phyloP scores from a whole-genome alignment of 1,140 invertebrate genomes.

The Zophobas atratus region DNA sequence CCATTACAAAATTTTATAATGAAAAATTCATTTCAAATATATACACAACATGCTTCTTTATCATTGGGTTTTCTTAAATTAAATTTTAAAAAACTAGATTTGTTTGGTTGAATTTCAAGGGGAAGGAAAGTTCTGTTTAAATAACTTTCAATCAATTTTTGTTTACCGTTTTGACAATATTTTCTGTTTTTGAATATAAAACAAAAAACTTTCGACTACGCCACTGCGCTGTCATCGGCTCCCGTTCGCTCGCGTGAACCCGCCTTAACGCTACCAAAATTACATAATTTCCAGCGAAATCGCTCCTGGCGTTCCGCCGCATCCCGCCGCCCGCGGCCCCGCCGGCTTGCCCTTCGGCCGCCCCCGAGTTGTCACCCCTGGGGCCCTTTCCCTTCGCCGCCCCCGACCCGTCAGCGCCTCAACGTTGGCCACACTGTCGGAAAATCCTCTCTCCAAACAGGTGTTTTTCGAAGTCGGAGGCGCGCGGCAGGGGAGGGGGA shows the following conservation, averaged over 20 bases:
- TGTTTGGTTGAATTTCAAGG: too few relatives aligned
- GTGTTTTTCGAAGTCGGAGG: conserved; percentile 75
- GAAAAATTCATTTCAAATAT: too few relatives aligned
- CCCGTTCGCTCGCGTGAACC: conserved; percentile 37
- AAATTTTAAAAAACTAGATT: background rate
- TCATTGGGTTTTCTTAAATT: too few relatives aligned
- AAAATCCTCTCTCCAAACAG: conserved; percentile 77
- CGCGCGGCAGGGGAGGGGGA: conserved; percentile 59
- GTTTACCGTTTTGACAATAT: background rate
- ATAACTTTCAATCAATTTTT: background rate
- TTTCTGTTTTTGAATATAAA: background rate
- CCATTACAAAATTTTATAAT: too few relatives aligned
- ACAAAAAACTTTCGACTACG: background rate
- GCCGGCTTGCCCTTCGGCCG: background rate
- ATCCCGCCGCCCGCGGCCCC: conserved; percentile 11
- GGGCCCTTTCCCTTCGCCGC: background rate
- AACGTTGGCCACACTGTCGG: conserved; percentile 73
- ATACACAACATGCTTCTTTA: too few relatives aligned
- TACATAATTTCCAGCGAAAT: conserved; percentile 42
- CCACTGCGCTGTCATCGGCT: conserved; percentile 2
- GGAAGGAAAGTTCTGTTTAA: too few relatives aligned
- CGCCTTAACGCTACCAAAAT: conserved; percentile 51
- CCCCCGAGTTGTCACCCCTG: conserved; percentile 3
- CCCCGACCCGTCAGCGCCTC: conserved; percentile 7
- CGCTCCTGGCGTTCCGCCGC: background rate